Percentiles rank a stretch among this genome's conserved stretches.
Evolutionary conservation across 2,113 vertebrate genomes (phyloP).

Genomic region (Paradisaea rubra): DNA sequence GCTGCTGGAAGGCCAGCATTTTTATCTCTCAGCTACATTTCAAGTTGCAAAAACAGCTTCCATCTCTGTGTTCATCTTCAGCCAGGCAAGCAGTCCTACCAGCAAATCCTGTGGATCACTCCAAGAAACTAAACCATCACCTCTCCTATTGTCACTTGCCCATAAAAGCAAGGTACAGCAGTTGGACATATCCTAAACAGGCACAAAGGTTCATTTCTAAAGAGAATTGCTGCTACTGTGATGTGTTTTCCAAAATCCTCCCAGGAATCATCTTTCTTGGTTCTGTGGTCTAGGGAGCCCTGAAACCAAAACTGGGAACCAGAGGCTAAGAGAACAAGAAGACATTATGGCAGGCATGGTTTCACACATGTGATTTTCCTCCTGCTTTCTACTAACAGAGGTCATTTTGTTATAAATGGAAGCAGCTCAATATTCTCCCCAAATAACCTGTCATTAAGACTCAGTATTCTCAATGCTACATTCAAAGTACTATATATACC

Average conservation of each 20-base stretch:
- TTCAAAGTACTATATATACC: neutral
- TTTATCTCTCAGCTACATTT: neutral
- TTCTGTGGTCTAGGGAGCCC: neutral
- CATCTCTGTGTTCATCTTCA: neutral
- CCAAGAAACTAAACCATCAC: neutral
- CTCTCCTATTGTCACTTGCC: neutral
- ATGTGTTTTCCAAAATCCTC: neutral
- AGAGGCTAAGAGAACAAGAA: neutral
- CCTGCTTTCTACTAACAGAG: neutral
- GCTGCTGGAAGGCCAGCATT: neutral
- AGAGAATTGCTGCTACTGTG: neutral
- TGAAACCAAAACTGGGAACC: neutral
- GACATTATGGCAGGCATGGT: neutral
- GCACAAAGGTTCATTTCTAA: fast-evolving
- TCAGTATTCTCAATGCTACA: neutral
- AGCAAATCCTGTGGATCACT: neutral
- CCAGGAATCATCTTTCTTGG: neutral
- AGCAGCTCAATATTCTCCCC: neutral
- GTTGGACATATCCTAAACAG: fast-evolving
- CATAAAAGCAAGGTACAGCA: neutral
- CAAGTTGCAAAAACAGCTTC: neutral
- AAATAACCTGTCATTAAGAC: neutral
- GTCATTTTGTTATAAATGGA: neutral
- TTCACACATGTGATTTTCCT: neutral
- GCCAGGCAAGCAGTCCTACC: neutral